Evolutionary conservation across 2,113 vertebrate genomes (phyloP), one percentile per base, ranked within the genome.

Genomic region (Natator depressus): DNA sequence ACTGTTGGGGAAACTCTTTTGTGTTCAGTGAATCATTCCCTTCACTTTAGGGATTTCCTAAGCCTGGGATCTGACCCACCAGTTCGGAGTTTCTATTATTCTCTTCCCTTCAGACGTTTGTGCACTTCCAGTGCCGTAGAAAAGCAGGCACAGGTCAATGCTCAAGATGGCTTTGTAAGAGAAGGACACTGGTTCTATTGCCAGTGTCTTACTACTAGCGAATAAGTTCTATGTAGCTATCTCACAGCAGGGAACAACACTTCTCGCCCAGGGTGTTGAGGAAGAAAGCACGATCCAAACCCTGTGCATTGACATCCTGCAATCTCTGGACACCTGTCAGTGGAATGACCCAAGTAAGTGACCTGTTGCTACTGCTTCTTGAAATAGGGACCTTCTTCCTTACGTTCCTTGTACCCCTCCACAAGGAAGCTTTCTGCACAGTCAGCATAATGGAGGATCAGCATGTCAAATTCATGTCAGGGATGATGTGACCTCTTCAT

Each of bases 81-180:
- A 0, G 59, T 89, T 83, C 12, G 4, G 54, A 1, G 78, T 90
- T 80, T 4, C 53, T 65, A 2, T 22, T 80, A 93, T 85, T 76
- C 59, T 88, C 0, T 1, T 22, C 5, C 2, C 2, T 80, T 47
- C 78, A 80, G n/a, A 88, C 4, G 46, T 3, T 10, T 49, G 3
- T 80, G 25, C 35, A 69, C 5, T 38, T 5, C 91, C 75, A 54
- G 31, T 81, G 51, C 57, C 75, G 83, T 82, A 83, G 3, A 17
- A 27, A 57, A 51, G 11, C 19, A 31, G 3, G 76, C 82, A 19
- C 10, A 80, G 5, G 19, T 78, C 89, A 10, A 49, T 81, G 42
- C 85, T 79, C 83, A 69, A 89, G 6, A 12, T 85, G 89, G 8
- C 17, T 29, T 4, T 88, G 54, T 38, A 89, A 89, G 65, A 91